Conservation (phyloP, 2,888 invertebrate genomes). For the Sphaerophoria taeniata region DNA sequence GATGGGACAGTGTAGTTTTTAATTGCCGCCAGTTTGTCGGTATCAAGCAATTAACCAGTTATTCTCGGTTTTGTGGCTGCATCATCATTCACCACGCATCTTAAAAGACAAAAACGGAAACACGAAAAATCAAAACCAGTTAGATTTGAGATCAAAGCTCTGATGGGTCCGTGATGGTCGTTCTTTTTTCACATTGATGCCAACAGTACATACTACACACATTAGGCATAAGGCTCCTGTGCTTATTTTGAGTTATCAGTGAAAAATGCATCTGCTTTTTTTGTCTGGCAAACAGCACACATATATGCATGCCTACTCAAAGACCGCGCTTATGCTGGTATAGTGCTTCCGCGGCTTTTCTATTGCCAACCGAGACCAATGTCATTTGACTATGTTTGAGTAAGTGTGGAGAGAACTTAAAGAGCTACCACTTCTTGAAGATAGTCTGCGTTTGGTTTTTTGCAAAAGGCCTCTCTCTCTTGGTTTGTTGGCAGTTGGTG, state of each 20-base stretch:
- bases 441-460: background rate
- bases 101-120: background rate
- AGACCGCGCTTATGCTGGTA: slow-evolving; percentile 3
- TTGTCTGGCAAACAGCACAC: slow-evolving; percentile 9
- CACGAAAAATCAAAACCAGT: slow-evolving; percentile 5
- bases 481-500: background rate
- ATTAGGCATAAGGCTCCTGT: slow-evolving; percentile 40
- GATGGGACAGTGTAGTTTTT: slow-evolving; percentile 18
- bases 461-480: slow-evolving; percentile 14
- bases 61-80: slow-evolving; percentile 6
- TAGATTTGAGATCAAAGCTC: slow-evolving; percentile 39
- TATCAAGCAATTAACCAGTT: slow-evolving; percentile 51
- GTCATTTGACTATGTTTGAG: slow-evolving; percentile 53
- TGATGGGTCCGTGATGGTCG: slow-evolving; percentile 3
- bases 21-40: slow-evolving; percentile 28
- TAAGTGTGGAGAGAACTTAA: slow-evolving; percentile 56
- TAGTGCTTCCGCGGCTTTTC: slow-evolving; percentile 15
- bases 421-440: slow-evolving; percentile 45
- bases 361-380: slow-evolving; percentile 24
- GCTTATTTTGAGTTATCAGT: slow-evolving; percentile 46
- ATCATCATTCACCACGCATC: background rate
- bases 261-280: slow-evolving; percentile 33
- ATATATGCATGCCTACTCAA: background rate
- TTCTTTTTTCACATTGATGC: slow-evolving; percentile 20
- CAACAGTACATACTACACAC: slow-evolving; percentile 36